Percentiles rank a stretch among this genome's conserved stretches.
phyloP scores from a whole-genome alignment of 2,797 vertebrate species.

The Mionectes olivaceus region DNA sequence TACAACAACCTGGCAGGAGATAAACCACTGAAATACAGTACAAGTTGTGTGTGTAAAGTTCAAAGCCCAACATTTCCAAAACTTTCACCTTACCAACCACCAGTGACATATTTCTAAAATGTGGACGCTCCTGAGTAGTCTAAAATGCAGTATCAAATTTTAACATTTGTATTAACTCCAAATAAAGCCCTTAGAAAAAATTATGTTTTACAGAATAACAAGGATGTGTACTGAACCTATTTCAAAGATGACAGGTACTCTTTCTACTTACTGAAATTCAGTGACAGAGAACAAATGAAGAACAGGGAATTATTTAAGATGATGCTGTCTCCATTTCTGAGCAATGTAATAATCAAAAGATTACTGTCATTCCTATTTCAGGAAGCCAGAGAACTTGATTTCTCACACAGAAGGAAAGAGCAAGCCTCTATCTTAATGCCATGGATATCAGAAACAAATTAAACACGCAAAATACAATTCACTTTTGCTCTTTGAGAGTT shows the following conservation, averaged over 20 bases:
- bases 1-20: neutral
- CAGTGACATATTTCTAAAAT: neutral
- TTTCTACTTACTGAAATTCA: neutral
- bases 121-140: accelerated
- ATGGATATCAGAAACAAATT: neutral
- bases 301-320: neutral
- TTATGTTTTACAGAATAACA: neutral
- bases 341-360: neutral
- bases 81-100: neutral
- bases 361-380: neutral
- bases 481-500: neutral
- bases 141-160: neutral
- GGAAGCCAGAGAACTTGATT: neutral
- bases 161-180: neutral
- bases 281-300: neutral
- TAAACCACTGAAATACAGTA: neutral
- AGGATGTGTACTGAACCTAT: neutral
- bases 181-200: neutral
- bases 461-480: neutral
- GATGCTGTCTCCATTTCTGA: neutral
- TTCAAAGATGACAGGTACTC: neutral
- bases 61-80: neutral
- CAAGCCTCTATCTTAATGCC: neutral
- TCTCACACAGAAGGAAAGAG: neutral
- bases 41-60: neutral